Conservation (phyloP, 1,140 invertebrate species). For the Lepidotrigona ventralis region DNA sequence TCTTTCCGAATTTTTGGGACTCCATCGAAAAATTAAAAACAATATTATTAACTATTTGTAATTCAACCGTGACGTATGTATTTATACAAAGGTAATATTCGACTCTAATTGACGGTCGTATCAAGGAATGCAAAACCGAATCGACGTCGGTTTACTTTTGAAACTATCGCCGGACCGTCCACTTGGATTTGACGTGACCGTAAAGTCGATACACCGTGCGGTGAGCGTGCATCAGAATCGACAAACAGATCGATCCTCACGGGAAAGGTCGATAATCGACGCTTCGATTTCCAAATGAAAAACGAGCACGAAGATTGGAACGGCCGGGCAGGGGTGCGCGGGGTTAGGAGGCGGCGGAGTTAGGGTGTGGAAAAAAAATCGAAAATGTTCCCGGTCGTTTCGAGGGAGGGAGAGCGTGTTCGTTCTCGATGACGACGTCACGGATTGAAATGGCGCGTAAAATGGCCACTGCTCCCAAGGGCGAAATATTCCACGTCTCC, state of each 20-base stretch:
- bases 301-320: conserved; percentile 27
- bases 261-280: conserved; percentile 53
- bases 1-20: no score
- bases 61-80: no score
- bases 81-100: no score
- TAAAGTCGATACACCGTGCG: background rate
- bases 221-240: background rate
- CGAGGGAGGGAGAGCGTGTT: conserved; percentile 31
- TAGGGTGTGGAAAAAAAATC: conserved; percentile 41
- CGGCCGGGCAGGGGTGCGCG: background rate
- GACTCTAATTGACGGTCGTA: no score
- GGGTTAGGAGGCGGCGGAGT: background rate
- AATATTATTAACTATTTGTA: no score
- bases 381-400: conserved; percentile 39
- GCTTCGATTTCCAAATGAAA: conserved; percentile 49
- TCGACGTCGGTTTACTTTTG: background rate
- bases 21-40: no score
- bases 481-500: conserved; percentile 71
- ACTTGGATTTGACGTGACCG: no score
- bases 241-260: background rate
- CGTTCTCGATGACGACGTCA: conserved; percentile 71
- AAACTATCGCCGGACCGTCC: no score
- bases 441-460: conserved; percentile 77
- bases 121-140: no score
- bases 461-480: conserved; percentile 73